Evolutionary conservation across 1,140 invertebrate genomes (phyloP).

Genomic region (Mesaphorura yosii): DNA sequence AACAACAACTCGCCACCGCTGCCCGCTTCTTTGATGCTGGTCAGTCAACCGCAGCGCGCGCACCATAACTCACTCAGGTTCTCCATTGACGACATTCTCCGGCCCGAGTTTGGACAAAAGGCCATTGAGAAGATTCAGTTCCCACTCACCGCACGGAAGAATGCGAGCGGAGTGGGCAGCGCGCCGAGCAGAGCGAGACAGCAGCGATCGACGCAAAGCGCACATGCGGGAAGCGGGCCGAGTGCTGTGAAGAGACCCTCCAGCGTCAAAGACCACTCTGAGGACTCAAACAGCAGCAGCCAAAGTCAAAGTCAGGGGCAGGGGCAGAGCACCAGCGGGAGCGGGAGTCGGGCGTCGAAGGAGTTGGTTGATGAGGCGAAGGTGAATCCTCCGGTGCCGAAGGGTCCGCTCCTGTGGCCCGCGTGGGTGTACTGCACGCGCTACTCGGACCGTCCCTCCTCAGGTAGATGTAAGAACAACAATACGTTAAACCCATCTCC

Average conservation of each 20-base stretch:
- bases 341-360: conserved; percentile 1
- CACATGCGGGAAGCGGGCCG: background rate
- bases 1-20: background rate
- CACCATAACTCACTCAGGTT: conserved; percentile 52
- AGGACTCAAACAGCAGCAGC: conserved; percentile 28
- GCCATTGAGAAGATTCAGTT: conserved; percentile 1
- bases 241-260: conserved; percentile 19
- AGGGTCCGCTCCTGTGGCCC: conserved; percentile 48
- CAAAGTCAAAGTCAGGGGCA: background rate
- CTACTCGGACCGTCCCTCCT: conserved; percentile 89
- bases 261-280: conserved; percentile 28
- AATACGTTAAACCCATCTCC: too few species aligned
- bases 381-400: conserved; percentile 26
- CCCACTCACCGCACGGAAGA: background rate
- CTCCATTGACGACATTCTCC: conserved; percentile 83
- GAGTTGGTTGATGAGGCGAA: conserved; percentile 30
- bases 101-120: conserved; percentile 64
- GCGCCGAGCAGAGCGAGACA: background rate
- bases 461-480: conserved; percentile 55
- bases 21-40: conserved; percentile 1
- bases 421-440: conserved; percentile 97
- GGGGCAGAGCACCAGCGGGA: background rate
- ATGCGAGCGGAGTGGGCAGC: background rate
- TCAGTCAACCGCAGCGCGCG: conserved; percentile 23
- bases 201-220: background rate